Base-by-base conservation (phyloP, 2,113 vertebrate species). In the Phalacrocorax carbo region DNA sequence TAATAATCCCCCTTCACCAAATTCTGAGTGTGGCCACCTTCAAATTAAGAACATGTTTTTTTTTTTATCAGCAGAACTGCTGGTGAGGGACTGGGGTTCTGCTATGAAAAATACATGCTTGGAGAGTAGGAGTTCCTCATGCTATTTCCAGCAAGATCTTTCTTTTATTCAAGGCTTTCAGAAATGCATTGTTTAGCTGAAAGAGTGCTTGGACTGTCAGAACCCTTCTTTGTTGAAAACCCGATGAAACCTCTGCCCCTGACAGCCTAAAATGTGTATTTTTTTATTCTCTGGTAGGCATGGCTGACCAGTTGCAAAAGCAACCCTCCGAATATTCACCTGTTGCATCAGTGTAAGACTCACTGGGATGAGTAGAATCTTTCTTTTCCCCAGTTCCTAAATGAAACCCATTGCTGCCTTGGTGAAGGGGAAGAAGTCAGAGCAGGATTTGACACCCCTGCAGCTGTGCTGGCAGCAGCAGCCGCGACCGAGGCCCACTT, bases 21-120 rank as follows among this genome's bases (percentile, higher is more conserved):
- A 60, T 64, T 60, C 38, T 42, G 48, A 85, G 10, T 22, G 70
- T 77, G 62, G 81, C 46, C 69, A 61, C 32, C 57, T 90, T 95
- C 84, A 70, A 16, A 75, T 88, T 80, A 93, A 93, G 88, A 70
- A 57, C 54, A 40, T 34, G 38, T 82, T 25, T 92, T 82, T 92
- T 82, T 68, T 76, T 61, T 88, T 92, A 83, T 77, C 51, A 75
- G 40, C 69, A 40, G 70, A 23, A 32, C 19, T 51, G 73, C 18
- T 91, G 58, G 61, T 23, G 44, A 88, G 86, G 62, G 36, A 78
- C 26, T 49, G 19, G 15, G 17, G 44, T 92, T 93, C 64, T 96
- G 44, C 82, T 93, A 51, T 49, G 84, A 91, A 86, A 84, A 76
- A 94, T 60, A 89, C 60, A 34, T 84, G 83, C 46, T 80, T 81